phyloP scores from a whole-genome alignment of 2,113 vertebrate species.

The Heterocephalus glaber region DNA sequence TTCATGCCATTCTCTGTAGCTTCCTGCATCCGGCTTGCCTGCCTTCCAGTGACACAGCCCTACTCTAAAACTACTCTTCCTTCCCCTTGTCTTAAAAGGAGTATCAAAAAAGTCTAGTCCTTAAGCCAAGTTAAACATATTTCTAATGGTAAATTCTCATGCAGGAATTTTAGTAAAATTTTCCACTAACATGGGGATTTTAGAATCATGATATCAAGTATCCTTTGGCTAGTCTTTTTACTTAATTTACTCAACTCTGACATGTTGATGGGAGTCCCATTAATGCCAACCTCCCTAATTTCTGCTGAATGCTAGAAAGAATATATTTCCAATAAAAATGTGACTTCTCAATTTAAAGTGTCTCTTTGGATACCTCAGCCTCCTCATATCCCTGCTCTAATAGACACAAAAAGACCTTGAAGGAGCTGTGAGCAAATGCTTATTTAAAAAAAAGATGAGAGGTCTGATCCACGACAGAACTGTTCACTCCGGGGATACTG shows the following conservation, averaged over 20 bases:
- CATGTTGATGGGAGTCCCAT: too few relatives aligned
- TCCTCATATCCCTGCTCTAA: neutral
- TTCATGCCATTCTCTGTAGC: neutral
- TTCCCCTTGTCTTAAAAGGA: neutral
- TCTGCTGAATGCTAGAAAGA: neutral
- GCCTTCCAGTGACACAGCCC: neutral
- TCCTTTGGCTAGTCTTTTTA: neutral
- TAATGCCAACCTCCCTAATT: too few relatives aligned
- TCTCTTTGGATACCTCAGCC: too few relatives aligned
- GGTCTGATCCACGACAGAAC: neutral
- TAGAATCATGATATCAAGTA: neutral
- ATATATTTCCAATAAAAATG: neutral
- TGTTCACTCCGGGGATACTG: rapidly evolving
- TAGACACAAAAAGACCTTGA: neutral
- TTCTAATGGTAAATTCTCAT: neutral
- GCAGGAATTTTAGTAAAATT: neutral
- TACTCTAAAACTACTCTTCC: neutral
- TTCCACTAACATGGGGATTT: neutral
- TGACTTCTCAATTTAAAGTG: neutral
- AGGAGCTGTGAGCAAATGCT: neutral
- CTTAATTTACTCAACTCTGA: neutral
- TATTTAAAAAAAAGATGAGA: neutral
- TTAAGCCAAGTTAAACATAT: neutral
- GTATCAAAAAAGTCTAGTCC: neutral
- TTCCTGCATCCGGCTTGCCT: neutral